Evolutionary conservation across 2,113 vertebrate species (phyloP), one percentile per base, ranked within the genome.

Genomic region (Oriolus oriolus): DNA sequence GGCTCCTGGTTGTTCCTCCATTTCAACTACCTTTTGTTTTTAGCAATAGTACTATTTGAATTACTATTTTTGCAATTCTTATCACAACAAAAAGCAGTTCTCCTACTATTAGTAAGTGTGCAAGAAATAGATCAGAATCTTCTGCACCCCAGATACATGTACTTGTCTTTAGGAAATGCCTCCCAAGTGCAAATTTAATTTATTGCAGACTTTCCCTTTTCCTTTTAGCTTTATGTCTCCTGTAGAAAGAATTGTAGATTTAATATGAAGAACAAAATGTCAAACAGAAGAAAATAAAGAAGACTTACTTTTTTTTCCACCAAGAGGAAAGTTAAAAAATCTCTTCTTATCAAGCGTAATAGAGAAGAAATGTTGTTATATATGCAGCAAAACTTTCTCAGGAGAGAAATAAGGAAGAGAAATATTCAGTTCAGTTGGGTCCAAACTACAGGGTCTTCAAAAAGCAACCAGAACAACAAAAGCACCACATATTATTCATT

Each of bases 231-330:
- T 94, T 92, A 45, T 39, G 28, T 49, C 52, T 82, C 94, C 96
- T 97, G 94, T 89, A 95, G 93, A 89, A 95, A 94, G 89, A 97
- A 96, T 23, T 76, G 77, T 75, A 87, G 65, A 87, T 91, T 95
- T 94, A 95, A 90, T 95, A 95, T 27, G 60, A 93, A 95, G 76
- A 64, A 95, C 89, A 95, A 95, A 96, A 95, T 75, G 71, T 79
- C 64, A 95, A 96, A 94, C 83, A 92, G 89, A 95, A 95, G 80
- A 94, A 97, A 97, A 96, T 95, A 97, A 92, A 93, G 83, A 93
- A 39, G 87, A 96, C 95, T 97, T 96, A 96, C 94, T 95, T 95
- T 96, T 96, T 96, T 96, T 95, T 93, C 91, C 95, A 96, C 84
- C 96, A 96, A 97, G 89, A 97, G 81, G 94, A 95, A 96, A 94